Conservation (phyloP, 2,797 vertebrate species). For the Natrix natrix region DNA sequence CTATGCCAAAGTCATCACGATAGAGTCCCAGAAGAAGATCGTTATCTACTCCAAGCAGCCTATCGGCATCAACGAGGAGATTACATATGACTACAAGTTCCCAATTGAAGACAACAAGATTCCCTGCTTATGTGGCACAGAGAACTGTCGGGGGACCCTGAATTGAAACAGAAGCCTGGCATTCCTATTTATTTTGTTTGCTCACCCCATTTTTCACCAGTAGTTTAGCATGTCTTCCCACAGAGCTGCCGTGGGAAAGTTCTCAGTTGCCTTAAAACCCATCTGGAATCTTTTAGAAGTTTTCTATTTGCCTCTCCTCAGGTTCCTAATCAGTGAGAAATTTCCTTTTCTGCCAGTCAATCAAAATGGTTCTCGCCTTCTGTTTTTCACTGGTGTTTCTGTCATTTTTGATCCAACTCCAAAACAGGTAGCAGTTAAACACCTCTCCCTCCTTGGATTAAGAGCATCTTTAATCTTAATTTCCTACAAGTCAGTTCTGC, state of each 20-base stretch:
- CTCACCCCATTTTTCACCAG: background rate
- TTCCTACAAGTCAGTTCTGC: background rate
- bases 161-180: conserved; percentile 74
- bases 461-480: background rate
- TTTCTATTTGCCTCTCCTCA: conserved; percentile 2
- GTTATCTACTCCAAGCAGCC: conserved; percentile 95
- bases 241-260: background rate
- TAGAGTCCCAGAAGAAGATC: conserved; percentile 94
- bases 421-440: background rate
- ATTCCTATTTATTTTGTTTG: conserved; percentile 36
- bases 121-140: conserved; percentile 90
- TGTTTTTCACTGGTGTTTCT: background rate
- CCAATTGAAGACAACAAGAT: conserved; percentile 95
- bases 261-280: background rate
- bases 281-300: background rate
- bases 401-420: background rate
- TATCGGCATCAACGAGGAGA: conserved; percentile 90
- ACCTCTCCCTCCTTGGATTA: background rate
- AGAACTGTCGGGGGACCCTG: conserved; percentile 89
- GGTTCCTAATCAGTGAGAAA: background rate
- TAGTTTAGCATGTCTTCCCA: background rate
- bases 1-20: conserved; percentile 94
- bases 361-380: no score
- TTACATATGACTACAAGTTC: conserved; percentile 96
- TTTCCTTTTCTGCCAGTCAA: background rate